phyloP scores from a whole-genome alignment of 2,797 vertebrate genomes.

The Cyprinodon diabolis region DNA sequence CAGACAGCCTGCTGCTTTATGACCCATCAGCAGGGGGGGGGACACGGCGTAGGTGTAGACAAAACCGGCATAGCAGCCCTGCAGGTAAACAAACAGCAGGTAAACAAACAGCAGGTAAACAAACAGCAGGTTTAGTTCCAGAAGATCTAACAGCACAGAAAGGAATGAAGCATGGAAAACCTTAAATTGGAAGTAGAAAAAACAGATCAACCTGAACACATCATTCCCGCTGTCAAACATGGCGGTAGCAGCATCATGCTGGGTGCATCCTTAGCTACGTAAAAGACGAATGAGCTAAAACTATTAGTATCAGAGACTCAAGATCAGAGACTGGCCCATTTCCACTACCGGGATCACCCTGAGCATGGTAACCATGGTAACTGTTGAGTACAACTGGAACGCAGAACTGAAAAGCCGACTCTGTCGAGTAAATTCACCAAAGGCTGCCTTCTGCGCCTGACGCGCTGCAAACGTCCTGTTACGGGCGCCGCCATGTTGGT shows the following conservation, averaged over 20 bases:
- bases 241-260: too few relatives aligned
- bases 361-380: too few relatives aligned
- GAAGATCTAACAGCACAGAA: neutral
- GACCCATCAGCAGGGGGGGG: constrained; percentile 85
- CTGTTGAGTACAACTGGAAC: too few relatives aligned
- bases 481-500: too few relatives aligned
- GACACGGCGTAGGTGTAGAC: constrained; percentile 92
- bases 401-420: too few relatives aligned
- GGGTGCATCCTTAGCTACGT: too few relatives aligned
- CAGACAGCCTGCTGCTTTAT: constrained; percentile 89
- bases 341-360: too few relatives aligned
- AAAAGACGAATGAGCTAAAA: neutral
- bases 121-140: neutral
- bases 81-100: constrained; percentile 8
- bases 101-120: neutral
- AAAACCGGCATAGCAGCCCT: constrained; percentile 93
- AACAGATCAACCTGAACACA: neutral
- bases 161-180: neutral
- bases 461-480: too few relatives aligned
- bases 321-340: too few relatives aligned
- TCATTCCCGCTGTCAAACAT: too few relatives aligned
- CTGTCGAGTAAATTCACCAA: too few relatives aligned
- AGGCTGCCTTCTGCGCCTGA: too few relatives aligned
- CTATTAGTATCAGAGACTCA: neutral
- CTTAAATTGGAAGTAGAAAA: neutral